phyloP scores from a whole-genome alignment of 1,140 invertebrate genomes.

The Pseudobourletiella spinata region DNA sequence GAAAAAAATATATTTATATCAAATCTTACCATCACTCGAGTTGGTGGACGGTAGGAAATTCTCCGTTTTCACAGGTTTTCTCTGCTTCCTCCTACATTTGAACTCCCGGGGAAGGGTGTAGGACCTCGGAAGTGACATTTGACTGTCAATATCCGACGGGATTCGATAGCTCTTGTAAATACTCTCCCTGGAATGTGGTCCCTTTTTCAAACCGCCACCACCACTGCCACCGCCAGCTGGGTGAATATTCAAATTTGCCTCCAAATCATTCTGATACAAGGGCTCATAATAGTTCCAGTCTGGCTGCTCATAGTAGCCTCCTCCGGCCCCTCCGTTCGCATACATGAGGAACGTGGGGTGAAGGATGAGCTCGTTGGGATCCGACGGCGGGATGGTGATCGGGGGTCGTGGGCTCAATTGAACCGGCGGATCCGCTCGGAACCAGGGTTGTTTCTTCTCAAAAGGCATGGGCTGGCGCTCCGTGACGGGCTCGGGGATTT shows the following conservation, averaged over 20 bases:
- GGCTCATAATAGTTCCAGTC: constrained; percentile 49
- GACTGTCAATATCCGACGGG: constrained; percentile 63
- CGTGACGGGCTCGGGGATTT: constrained; percentile 40
- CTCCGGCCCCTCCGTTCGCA: constrained; percentile 33
- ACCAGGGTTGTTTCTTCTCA: constrained; percentile 48
- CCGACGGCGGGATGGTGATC: constrained; percentile 11
- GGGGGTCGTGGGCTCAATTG: constrained; percentile 31
- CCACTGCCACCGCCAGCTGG: no score
- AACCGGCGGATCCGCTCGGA: constrained; percentile 45
- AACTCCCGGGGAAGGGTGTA: constrained; percentile 76
- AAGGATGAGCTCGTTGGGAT: constrained; percentile 26
- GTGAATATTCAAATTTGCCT: no score
- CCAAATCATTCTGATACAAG: constrained; percentile 31
- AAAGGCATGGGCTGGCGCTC: constrained; percentile 42
- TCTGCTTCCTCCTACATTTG: constrained; percentile 59
- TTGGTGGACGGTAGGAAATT: constrained; percentile 68
- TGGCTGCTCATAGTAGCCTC: constrained; percentile 39
- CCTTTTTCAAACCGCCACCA: no score
- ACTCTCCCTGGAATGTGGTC: constrained; percentile 19
- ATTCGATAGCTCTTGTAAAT: constrained; percentile 49
- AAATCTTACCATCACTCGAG: constrained; percentile 73
- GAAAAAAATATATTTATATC: no score
- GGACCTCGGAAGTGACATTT: constrained; percentile 66
- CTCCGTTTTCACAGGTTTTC: constrained; percentile 48
- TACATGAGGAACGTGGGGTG: constrained; percentile 37